Evolutionary conservation across 1,140 invertebrate species (phyloP).

Genomic region (Octopus bimaculoides): DNA sequence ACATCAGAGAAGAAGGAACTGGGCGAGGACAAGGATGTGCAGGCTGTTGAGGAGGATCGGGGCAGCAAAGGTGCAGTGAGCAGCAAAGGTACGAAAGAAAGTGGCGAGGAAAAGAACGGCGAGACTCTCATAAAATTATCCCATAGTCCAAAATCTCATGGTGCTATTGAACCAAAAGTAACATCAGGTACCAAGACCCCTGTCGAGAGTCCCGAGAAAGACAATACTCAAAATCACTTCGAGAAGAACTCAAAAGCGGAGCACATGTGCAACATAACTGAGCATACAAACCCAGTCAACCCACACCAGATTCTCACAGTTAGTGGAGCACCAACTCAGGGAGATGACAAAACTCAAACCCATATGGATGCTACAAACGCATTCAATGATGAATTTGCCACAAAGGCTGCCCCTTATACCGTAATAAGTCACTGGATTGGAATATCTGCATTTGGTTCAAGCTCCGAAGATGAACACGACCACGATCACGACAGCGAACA

Average conservation of each 20-base stretch:
- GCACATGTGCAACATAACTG: conserved; percentile 32
- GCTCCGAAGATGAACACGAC: conserved; percentile 43
- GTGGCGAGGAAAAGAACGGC: conserved; percentile 5
- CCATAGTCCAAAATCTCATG: conserved; percentile 8
- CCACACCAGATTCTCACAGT: conserved; percentile 19
- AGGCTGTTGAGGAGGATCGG: conserved; percentile 14
- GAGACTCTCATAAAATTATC: neutral
- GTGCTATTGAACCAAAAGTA: conserved; percentile 9
- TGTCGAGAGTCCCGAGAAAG: neutral
- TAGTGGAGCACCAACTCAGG: conserved; percentile 44
- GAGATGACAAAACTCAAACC: conserved; percentile 51
- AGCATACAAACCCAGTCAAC: conserved; percentile 22
- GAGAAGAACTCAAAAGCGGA: conserved; percentile 10
- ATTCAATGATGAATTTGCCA: conserved; percentile 49
- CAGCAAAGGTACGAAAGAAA: neutral
- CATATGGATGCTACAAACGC: conserved; percentile 37
- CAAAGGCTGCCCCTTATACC: conserved; percentile 53
- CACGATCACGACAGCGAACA: conserved; percentile 39
- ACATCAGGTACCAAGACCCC: neutral
- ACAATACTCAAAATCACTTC: neutral
- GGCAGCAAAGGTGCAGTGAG: conserved; percentile 1
- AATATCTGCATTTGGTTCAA: conserved; percentile 45
- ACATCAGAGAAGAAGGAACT: conserved; percentile 17
- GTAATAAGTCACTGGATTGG: conserved; percentile 52
- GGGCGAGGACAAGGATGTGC: conserved; percentile 20